Conservation (phyloP, 2,888 invertebrate species). For the Drosophila picticornis region DNA sequence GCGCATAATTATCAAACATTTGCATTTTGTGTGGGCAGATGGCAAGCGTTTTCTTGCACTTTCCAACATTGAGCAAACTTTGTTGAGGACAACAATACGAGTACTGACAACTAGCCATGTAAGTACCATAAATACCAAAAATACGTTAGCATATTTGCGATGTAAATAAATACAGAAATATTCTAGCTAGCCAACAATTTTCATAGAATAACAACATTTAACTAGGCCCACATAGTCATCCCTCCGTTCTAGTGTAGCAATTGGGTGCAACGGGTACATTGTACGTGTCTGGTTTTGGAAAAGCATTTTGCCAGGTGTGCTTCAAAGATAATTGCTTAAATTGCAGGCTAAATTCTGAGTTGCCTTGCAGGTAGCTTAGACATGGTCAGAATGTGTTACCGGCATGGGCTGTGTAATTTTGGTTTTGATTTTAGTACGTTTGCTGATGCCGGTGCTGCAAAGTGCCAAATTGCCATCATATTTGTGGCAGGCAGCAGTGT, state of each 20-base stretch:
- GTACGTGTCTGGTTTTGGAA: constrained; percentile 60
- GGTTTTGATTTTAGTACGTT: constrained; percentile 40
- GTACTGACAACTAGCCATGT: constrained; percentile 7
- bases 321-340: constrained; percentile 70
- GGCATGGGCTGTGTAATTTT: constrained; percentile 45
- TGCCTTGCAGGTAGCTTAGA: constrained; percentile 30
- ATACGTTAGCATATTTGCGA: constrained; percentile 16
- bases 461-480: constrained; percentile 64
- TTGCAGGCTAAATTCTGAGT: constrained; percentile 65
- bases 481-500: constrained; percentile 42
- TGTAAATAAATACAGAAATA: constrained; percentile 27
- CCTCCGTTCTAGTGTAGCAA: neutral
- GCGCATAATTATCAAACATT: constrained; percentile 46
- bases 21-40: constrained; percentile 26
- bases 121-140: constrained; percentile 21
- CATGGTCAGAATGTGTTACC: constrained; percentile 32
- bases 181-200: constrained; percentile 15
- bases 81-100: constrained; percentile 34
- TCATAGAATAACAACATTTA: constrained; percentile 47
- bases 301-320: constrained; percentile 54
- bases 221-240: neutral
- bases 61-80: constrained; percentile 22
- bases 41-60: constrained; percentile 29
- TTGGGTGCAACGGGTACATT: constrained; percentile 3
- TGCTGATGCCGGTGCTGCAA: constrained; percentile 30